Evolutionary conservation across 2,113 vertebrate species (phyloP).

Genomic region (Canis aureus): DNA sequence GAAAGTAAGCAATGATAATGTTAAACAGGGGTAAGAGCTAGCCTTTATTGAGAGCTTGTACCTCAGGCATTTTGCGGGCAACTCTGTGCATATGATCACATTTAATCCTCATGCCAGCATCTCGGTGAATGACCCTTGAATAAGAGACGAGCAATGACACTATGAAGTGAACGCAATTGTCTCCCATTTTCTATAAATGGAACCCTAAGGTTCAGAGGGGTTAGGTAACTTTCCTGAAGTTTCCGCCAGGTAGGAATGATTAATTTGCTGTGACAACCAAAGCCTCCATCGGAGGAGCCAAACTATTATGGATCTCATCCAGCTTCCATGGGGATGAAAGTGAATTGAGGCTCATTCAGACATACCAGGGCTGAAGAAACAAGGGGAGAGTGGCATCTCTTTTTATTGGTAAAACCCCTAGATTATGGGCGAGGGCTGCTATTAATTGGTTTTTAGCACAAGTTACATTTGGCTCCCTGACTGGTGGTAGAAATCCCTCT

Average conservation of each 20-base stretch:
- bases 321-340: background rate
- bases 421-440: background rate
- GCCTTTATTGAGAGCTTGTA: background rate
- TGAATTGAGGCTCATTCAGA: background rate
- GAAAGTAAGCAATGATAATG: background rate
- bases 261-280: background rate
- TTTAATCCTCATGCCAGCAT: background rate
- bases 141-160: background rate
- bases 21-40: background rate
- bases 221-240: background rate
- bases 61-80: background rate
- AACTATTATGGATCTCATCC: background rate
- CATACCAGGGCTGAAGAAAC: background rate
- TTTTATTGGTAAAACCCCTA: background rate
- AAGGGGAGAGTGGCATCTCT: background rate
- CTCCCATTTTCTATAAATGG: background rate
- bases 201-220: background rate
- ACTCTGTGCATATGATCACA: no score
- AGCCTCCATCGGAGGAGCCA: background rate
- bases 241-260: background rate
- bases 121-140: background rate
- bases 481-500: constrained; percentile 22
- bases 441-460: background rate
- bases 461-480: background rate
- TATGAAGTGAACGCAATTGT: background rate